A percentile compares a stretch with the other conserved stretches of the same genome.
Evolutionary conservation across 2,797 vertebrate genomes (phyloP).

Genomic region (Scolopax bukidnonensis): DNA sequence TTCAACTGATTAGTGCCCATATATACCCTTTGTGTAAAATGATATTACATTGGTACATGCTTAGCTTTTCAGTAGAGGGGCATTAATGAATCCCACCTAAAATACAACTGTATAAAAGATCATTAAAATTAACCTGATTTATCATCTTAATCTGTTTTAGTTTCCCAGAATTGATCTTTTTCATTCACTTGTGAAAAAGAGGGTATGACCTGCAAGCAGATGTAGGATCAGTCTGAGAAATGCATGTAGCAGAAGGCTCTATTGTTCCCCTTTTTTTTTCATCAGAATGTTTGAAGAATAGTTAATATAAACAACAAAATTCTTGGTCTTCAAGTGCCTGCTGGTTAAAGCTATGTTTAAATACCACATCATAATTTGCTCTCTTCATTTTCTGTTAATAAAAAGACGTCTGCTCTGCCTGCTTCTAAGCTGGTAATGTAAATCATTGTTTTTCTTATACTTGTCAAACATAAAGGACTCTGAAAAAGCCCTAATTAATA

Average conservation of each 20-base stretch:
- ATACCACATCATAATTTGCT: neutral
- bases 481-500: slow-evolving; percentile 6
- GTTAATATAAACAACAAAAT: slow-evolving; percentile 40
- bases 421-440: neutral
- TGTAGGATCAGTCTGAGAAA: neutral
- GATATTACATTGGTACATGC: neutral
- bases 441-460: neutral
- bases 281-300: slow-evolving; percentile 44
- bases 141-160: neutral
- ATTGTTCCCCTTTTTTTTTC: neutral
- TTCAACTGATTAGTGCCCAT: neutral
- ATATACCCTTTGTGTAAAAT: neutral
- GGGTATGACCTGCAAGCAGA: neutral
- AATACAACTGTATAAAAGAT: neutral
- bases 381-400: neutral
- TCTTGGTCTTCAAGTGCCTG: slow-evolving; percentile 1
- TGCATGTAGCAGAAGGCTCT: slow-evolving; percentile 31
- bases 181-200: neutral
- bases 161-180: neutral
- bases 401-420: neutral
- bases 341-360: slow-evolving; percentile 16
- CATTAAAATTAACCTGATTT: neutral
- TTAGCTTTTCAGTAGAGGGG: neutral
- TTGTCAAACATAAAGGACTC: neutral
- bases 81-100: neutral